Conservation (phyloP, 1,140 invertebrate species). For the Drosophila aff. region DNA sequence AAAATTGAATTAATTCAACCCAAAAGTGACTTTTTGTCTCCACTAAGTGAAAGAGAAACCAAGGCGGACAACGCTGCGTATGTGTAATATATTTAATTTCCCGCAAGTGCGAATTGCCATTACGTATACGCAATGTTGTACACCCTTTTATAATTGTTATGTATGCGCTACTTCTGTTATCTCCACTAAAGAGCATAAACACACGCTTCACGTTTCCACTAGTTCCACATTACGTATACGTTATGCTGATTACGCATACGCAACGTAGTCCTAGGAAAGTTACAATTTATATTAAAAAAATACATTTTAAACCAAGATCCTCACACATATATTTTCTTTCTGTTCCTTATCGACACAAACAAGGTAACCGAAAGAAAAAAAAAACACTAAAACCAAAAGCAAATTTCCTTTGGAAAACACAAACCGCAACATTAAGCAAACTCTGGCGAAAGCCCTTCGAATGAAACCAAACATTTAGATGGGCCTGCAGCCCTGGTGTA, state of each 20-base stretch:
- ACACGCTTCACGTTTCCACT: not conserved
- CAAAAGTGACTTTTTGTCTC: slow-evolving; percentile 8
- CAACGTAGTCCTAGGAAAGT: not conserved
- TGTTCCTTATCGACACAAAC: not conserved
- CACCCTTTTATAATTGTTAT: not conserved
- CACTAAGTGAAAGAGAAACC: slow-evolving; percentile 4
- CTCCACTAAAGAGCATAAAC: not conserved
- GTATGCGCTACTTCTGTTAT: not conserved
- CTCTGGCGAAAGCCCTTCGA: slow-evolving; percentile 11
- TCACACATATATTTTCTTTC: not conserved
- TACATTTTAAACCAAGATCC: not conserved
- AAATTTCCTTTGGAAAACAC: slow-evolving; percentile 15
- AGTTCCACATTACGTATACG: slow-evolving; percentile 6
- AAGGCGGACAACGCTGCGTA: slow-evolving; percentile 3
- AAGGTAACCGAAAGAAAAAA: not conserved
- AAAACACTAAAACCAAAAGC: slow-evolving; percentile 2
- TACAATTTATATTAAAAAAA: not conserved
- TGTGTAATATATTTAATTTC: slow-evolving; percentile 1
- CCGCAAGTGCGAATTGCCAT: not conserved
- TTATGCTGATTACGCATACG: slow-evolving; percentile 1
- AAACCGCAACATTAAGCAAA: slow-evolving; percentile 24
- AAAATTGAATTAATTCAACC: slow-evolving; percentile 25
- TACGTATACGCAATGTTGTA: slow-evolving; percentile 6
- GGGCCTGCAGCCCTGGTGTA: slow-evolving; percentile 31
- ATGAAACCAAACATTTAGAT: slow-evolving; percentile 13